phyloP scores from a whole-genome alignment of 1,140 invertebrate genomes.

The Vanessa atalanta region DNA sequence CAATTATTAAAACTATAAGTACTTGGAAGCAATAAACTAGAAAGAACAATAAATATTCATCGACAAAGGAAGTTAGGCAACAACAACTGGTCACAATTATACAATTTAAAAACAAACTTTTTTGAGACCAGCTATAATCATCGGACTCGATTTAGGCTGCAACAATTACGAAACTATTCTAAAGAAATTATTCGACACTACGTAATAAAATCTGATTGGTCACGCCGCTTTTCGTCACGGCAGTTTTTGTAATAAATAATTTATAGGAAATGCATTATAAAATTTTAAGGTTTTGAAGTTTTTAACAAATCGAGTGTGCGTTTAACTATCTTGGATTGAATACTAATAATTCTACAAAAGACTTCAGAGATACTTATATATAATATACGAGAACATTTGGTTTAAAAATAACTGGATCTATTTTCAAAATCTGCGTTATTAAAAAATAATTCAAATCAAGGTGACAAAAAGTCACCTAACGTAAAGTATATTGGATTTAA shows the following conservation, averaged over 20 bases:
- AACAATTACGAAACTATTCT: slow-evolving; percentile 24
- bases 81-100: slow-evolving; percentile 49
- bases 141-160: slow-evolving; percentile 6
- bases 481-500: no score
- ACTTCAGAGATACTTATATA: no score
- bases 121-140: slow-evolving; percentile 19
- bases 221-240: slow-evolving; percentile 22
- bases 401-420: no score
- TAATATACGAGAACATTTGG: no score
- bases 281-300: slow-evolving; percentile 9
- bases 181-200: slow-evolving; percentile 27
- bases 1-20: no score
- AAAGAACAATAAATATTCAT: slow-evolving; percentile 18
- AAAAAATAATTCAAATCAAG: no score
- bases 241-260: slow-evolving; percentile 18
- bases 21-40: background rate
- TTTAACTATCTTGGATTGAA: no score
- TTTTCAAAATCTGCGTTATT: no score
- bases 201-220: slow-evolving; percentile 30
- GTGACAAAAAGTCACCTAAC: no score
- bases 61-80: slow-evolving; percentile 43
- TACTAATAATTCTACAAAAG: no score
- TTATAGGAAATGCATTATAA: slow-evolving; percentile 20
- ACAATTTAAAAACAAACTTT: slow-evolving; percentile 38
- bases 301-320: no score